Conservation (phyloP, 2,113 vertebrate species). For the Aegithalos caudatus region DNA sequence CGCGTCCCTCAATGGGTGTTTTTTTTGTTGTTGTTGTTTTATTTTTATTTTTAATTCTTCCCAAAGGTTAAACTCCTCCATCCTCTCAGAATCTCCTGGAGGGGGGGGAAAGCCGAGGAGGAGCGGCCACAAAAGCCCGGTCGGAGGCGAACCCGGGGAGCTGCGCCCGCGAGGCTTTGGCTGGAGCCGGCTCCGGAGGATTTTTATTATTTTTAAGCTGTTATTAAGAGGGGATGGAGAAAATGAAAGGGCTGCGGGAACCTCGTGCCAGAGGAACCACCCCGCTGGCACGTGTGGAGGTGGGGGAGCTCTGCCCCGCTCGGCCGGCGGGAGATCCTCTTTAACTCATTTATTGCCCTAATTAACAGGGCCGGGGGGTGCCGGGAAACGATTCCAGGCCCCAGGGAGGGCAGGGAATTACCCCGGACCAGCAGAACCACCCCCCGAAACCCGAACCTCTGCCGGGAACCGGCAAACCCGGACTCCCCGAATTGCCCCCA, state of each 20-base stretch:
- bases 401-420: background rate
- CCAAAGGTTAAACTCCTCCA: constrained; percentile 29
- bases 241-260: background rate
- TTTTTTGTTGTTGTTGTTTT: background rate
- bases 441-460: background rate
- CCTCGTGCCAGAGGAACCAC: background rate
- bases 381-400: background rate
- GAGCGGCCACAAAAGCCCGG: constrained; percentile 2
- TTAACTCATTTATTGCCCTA: background rate
- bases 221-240: background rate
- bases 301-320: background rate
- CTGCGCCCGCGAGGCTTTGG: background rate
- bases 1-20: background rate
- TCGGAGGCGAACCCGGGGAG: background rate
- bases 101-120: background rate
- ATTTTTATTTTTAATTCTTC: background rate
- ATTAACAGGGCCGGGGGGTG: background rate
- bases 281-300: background rate
- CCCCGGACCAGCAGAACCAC: background rate
- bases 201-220: background rate
- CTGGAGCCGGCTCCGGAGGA: background rate
- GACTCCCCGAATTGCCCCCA: background rate
- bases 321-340: background rate
- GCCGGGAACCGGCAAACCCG: background rate
- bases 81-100: background rate